Evolutionary conservation across 2,797 vertebrate genomes (phyloP), one percentile per base, ranked within the genome.

Genomic region (Hyperoplus lanceolatus): DNA sequence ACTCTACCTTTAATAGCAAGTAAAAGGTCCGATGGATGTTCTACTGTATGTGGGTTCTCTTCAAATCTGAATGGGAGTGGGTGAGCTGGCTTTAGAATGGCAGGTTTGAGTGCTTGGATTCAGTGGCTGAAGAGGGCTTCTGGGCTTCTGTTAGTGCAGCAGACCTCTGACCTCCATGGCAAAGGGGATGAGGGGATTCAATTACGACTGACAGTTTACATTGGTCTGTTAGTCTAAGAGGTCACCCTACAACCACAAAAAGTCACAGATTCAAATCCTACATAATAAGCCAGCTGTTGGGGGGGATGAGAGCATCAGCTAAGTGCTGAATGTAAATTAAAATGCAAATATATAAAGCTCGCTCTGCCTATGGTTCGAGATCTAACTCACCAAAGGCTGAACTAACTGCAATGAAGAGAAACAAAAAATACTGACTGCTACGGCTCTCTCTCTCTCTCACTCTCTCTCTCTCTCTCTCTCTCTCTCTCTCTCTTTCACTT

Each of bases 191-290:
- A 46, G 57, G 38, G 8, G 70, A 73, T 74, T 82, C 74, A 70
- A 87, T 85, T 43, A 61, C 53, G 15, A 66, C 68, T 80, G 83
- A 87, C 82, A 83, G 77, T 85, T 80, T 74, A 86, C 75, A 81
- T 70, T 75, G 80, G 36, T 65, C 42, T 53, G 56, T 79, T 82
- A 79, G 59, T 53, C 14, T 54, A 48, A 63, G 71, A 68, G 74
- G 80, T 87, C 79, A 75, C 21, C 54, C 16, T 70, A 43, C 53
- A 74, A 69, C 41, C 29, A 41, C 46, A 3, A 29, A 73, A 16
- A 73, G 51, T 64, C 76, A 53, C 45, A 64, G 67, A 80, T 79
- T 79, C 36, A 68, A 14, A 83, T 77, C 70, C 54, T 43, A 8
- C 67, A 75, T 79, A 70, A 70, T 73, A 77, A 65, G 76, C 45